Evolutionary conservation across 1,140 invertebrate genomes (phyloP).

Genomic region (Metaphire vulgaris): DNA sequence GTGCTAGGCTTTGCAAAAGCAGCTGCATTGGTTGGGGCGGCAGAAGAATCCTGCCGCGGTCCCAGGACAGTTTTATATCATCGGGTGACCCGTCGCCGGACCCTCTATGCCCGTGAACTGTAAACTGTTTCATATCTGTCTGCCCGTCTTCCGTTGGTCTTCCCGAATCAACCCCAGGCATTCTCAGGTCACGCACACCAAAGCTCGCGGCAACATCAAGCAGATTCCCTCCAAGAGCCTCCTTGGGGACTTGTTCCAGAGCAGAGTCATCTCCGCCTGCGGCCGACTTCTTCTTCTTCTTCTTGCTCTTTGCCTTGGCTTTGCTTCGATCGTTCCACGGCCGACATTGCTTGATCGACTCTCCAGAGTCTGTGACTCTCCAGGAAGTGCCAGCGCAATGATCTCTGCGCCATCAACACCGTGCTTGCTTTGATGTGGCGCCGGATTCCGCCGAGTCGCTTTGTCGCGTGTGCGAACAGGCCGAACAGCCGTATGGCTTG

Average conservation of each 20-base stretch:
- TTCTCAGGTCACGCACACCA: slow-evolving; percentile 15
- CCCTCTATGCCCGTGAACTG: neutral
- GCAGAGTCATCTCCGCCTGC: neutral
- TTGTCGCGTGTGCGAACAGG: slow-evolving; percentile 18
- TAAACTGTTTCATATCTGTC: slow-evolving; percentile 8
- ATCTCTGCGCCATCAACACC: slow-evolving; percentile 11
- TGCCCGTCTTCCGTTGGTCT: neutral
- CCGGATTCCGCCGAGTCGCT: slow-evolving; percentile 19
- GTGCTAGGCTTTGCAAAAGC: slow-evolving; percentile 6
- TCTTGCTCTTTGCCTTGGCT: neutral
- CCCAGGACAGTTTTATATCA: neutral
- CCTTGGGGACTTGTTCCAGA: slow-evolving; percentile 3
- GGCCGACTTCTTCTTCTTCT: neutral
- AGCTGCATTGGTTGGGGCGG: slow-evolving; percentile 18
- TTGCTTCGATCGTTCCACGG: neutral
- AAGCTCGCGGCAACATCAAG: slow-evolving; percentile 12
- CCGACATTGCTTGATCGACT: neutral
- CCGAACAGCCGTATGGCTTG: slow-evolving; percentile 22
- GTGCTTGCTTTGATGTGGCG: slow-evolving; percentile 26
- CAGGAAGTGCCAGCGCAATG: neutral
- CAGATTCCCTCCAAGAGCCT: neutral
- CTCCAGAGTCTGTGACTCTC: slow-evolving; percentile 2
- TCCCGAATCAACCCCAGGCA: slow-evolving; percentile 4
- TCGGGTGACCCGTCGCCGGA: neutral
- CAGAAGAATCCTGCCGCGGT: neutral